Base-by-base conservation (phyloP, 2,113 vertebrate species). In the Mirza zaza region DNA sequence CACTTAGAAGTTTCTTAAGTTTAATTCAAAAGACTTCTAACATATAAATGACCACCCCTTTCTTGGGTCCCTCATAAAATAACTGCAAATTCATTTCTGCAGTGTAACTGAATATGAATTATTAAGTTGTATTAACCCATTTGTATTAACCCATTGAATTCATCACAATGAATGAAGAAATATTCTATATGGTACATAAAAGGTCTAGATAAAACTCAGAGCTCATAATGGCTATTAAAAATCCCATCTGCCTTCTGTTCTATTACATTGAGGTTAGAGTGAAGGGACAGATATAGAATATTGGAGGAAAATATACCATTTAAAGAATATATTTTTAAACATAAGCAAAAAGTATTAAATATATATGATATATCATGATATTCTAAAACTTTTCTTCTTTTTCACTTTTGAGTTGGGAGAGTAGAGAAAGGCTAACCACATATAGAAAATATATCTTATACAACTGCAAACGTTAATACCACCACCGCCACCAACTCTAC, bases 21-120 rank as follows among this genome's bases (percentile, higher is more conserved):
- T 97, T 95, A 91, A 98, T 96, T 95, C 88, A 92, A 97, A 97
- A 92, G 84, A 42, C 95, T 97, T 86, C 76, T 73, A 98, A 89
- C 63, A 36, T 95, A 70, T 29, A 76, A 98, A 79, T 67, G 55
- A 39, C 3, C 13, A 68, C 65, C 77, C 91, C 84, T 87, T 83
- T 21, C 42, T 85, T 42, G 25, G 1, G 0, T 52, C 32, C 8
- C 6, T 17, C 18, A 13, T 25, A 73, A 50, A 52, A 48, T 39
- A 77, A 81, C 36, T n/a, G 20, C 13, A 93, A 88, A 89, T 34
- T 67, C 39, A 81, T 48, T 59, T 65, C 42, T 52, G 13, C 8
- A 36, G 25, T 76, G 32, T 48, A 63, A 87, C 75, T 80, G 77
- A 73, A 50, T 81, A 57, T 50, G 13, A 92, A 63, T 70, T 48